A percentile compares a stretch with the other conserved stretches of the same genome.
phyloP scores from a whole-genome alignment of 1,140 invertebrate species.

The Sycophaga agraensis region DNA sequence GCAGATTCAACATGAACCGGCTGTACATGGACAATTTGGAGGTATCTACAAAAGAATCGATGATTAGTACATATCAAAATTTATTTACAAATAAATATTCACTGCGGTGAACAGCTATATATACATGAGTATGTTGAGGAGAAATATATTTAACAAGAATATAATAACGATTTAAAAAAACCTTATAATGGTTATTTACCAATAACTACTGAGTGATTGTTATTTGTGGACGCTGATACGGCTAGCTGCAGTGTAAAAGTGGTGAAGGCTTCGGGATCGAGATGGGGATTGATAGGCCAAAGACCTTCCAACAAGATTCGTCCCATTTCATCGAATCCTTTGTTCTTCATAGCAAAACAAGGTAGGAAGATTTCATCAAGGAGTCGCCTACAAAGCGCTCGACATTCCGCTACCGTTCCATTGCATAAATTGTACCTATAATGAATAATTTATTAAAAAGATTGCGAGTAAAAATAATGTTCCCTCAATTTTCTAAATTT shows the following conservation, averaged over 20 bases:
- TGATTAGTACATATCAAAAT: background rate
- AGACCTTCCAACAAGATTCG: conserved; percentile 45
- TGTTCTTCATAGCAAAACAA: conserved; percentile 33
- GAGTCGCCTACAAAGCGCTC: conserved; percentile 45
- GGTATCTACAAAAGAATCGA: conserved; percentile 40
- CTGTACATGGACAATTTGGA: conserved; percentile 42
- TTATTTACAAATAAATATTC: too few species aligned
- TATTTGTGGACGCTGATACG: conserved; percentile 40
- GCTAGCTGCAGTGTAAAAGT: conserved; percentile 49
- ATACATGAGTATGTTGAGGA: too few species aligned
- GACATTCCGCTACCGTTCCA: conserved; percentile 47
- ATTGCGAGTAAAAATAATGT: too few species aligned
- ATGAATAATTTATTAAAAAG: too few species aligned
- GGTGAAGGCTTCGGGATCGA: conserved; percentile 51
- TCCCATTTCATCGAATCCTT: conserved; percentile 48
- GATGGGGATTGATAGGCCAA: conserved; percentile 52
- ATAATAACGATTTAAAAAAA: too few species aligned
- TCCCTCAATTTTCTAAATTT: too few species aligned
- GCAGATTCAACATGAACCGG: conserved; percentile 51
- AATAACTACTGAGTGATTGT: conserved; percentile 47
- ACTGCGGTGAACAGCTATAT: too few species aligned
- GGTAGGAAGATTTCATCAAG: conserved; percentile 51
- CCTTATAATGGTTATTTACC: conserved; percentile 39
- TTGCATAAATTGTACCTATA: conserved; percentile 61
- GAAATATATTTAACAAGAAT: too few species aligned